Evolutionary conservation across 2,113 vertebrate species (phyloP).

Genomic region (Pterocles burchelli): DNA sequence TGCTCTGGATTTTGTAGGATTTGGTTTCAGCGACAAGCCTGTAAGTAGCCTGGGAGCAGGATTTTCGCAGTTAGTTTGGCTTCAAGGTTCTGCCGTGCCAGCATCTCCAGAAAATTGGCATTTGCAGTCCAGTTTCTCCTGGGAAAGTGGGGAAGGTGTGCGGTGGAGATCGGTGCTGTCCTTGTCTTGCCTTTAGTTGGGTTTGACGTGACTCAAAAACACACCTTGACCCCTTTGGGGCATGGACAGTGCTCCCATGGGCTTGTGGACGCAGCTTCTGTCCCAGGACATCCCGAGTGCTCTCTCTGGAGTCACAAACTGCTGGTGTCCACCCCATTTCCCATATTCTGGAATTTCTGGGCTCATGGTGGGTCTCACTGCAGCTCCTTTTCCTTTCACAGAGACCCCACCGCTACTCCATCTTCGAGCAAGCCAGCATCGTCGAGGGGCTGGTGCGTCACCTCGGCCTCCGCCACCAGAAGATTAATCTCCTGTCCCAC

Average conservation of each 20-base stretch:
- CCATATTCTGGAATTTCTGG: not conserved
- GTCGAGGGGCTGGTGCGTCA: slow-evolving; percentile 87
- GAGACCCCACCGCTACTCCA: slow-evolving; percentile 91
- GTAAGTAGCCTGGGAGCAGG: slow-evolving; percentile 69
- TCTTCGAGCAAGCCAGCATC: slow-evolving; percentile 93
- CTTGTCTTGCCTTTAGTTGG: not conserved
- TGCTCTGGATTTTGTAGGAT: slow-evolving; percentile 92
- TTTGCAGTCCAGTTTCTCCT: not conserved
- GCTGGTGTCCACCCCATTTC: not conserved
- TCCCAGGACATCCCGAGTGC: fast-evolving
- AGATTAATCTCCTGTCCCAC: slow-evolving; percentile 89
- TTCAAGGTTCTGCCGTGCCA: not conserved
- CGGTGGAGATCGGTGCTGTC: not conserved
- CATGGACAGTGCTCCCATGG: fast-evolving
- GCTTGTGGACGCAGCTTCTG: not conserved
- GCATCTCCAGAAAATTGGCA: fast-evolving
- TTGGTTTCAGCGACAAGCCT: slow-evolving; percentile 97
- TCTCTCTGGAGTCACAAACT: fast-evolving
- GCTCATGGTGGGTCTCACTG: not conserved
- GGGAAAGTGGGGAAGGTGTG: too few relatives aligned
- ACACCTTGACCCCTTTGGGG: not conserved
- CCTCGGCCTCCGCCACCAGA: slow-evolving; percentile 83
- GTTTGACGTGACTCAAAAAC: not conserved
- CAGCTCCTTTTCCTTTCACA: slow-evolving; percentile 1
- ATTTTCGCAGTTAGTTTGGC: not conserved